Conservation (phyloP, 2,797 vertebrate genomes). For the Pseudomugil tenellus region DNA sequence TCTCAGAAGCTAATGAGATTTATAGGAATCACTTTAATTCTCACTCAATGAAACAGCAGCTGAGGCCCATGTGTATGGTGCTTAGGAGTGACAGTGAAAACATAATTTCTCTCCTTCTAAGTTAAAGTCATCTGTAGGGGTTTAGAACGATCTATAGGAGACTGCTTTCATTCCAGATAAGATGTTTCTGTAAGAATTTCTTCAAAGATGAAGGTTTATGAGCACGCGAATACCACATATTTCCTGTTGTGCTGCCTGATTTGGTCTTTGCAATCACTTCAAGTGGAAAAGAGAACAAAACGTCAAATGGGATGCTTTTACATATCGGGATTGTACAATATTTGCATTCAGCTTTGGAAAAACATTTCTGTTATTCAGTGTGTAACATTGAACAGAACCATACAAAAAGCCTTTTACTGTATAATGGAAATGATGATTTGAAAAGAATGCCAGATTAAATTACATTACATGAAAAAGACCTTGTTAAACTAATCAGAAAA, state of each 20-base stretch:
- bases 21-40: conserved; percentile 22
- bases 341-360: background rate
- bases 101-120: conserved; percentile 8
- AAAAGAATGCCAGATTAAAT: background rate
- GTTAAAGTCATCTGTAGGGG: background rate
- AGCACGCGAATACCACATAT: background rate
- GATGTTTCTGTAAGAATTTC: background rate
- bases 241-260: background rate
- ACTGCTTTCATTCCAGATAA: conserved; percentile 8
- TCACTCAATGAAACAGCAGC: conserved; percentile 14
- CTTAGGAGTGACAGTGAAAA: conserved; percentile 15
- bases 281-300: background rate
- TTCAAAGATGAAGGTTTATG: background rate
- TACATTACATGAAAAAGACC: background rate
- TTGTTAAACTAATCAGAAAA: background rate
- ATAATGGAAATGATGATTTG: background rate
- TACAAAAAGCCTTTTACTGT: background rate
- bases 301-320: background rate
- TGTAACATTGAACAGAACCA: background rate
- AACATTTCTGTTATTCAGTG: background rate
- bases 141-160: background rate
- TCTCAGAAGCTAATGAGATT: conserved; percentile 12
- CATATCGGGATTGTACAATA: background rate
- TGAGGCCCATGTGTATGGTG: background rate
- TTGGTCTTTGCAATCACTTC: background rate